These are phyloP conservation scores for Dendronephthya gigantea DNA, from an alignment of 64 coral and sea anemone species.

Conservation along the genomic window DNA sequence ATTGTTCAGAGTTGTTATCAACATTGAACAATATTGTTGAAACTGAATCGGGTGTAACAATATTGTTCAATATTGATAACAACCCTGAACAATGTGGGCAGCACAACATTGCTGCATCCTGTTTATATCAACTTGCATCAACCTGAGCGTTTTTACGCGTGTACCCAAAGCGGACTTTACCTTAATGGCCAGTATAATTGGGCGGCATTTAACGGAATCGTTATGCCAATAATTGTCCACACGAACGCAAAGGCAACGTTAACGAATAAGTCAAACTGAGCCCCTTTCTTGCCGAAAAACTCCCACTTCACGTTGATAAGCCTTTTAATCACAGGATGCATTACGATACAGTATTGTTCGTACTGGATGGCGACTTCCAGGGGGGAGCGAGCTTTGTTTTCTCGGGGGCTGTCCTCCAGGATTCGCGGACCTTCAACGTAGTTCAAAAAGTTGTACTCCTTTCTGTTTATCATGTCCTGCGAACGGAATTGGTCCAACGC, in stretches of 20 bases:
- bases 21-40: no score
- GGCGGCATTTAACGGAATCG: not conserved
- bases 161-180: no score
- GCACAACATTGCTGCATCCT: no score
- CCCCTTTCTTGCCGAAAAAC: not conserved
- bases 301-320: not conserved
- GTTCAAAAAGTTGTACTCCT: constrained; percentile 45
- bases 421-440: constrained; percentile 6
- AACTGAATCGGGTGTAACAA: no score
- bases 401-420: not conserved
- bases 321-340: not conserved
- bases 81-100: no score
- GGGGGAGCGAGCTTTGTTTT: not conserved
- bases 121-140: no score
- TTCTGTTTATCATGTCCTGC: constrained; percentile 72
- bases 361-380: not conserved
- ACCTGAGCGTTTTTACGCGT: no score
- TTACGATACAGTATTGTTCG: not conserved
- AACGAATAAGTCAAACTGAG: not conserved
- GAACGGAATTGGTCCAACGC: constrained; percentile 92
- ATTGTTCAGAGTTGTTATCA: no score
- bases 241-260: not conserved
- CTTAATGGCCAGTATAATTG: not conserved
- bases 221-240: not conserved
- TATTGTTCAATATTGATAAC: no score